A percentile compares a stretch with the other conserved stretches of the same genome.
These are phyloP conservation scores for Virgularia gustaviana DNA, from an alignment of 92 coral and sea anemone genomes.

Conservation along the genomic window DNA sequence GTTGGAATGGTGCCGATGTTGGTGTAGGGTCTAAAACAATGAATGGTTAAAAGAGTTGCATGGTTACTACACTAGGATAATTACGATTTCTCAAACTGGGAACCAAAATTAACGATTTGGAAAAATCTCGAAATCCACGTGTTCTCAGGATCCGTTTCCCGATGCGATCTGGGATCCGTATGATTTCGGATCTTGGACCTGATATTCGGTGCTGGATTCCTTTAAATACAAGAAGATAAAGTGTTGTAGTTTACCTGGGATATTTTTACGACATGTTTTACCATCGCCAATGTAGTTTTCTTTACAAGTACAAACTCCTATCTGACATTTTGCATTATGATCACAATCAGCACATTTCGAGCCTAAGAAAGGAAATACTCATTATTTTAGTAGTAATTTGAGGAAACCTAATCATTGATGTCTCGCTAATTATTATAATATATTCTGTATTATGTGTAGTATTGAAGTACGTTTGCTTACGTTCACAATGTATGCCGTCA, in stretches of 20 bases:
- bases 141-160: no score
- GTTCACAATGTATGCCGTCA: slow-evolving; percentile 68
- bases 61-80: slow-evolving; percentile 2
- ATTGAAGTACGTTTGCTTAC: slow-evolving; percentile 36
- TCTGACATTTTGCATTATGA: slow-evolving; percentile 57
- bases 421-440: no score
- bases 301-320: slow-evolving; percentile 66
- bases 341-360: slow-evolving; percentile 79
- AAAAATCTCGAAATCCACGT: background rate
- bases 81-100: no score
- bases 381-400: background rate
- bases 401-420: background rate
- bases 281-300: slow-evolving; percentile 76
- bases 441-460: no score
- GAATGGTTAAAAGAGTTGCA: background rate
- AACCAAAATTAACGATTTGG: background rate
- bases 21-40: background rate
- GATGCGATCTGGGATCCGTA: no score
- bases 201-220: no score
- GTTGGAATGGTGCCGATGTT: background rate
- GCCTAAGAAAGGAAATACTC: background rate
- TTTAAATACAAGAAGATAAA: no score
- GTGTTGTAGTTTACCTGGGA: slow-evolving; percentile 26
- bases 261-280: slow-evolving; percentile 41
- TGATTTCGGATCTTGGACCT: no score